Evolutionary conservation across 1,140 invertebrate genomes (phyloP).

Genomic region (Lepeophtheirus salmonis): DNA sequence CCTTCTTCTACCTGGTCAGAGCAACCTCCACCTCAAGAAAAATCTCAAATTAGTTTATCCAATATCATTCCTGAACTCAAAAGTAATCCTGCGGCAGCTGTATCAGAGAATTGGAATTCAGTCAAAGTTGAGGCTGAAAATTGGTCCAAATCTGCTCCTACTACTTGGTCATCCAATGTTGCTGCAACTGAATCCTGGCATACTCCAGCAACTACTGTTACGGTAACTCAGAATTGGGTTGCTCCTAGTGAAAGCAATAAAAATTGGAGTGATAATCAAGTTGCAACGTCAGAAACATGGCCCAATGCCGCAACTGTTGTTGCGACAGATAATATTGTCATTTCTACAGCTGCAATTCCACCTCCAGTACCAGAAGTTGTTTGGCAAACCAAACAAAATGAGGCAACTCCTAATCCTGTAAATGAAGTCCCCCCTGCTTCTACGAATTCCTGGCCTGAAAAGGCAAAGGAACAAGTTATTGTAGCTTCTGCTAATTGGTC

Average conservation of each 20-base stretch:
- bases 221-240: too few species aligned
- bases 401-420: not conserved
- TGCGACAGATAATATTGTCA: not conserved
- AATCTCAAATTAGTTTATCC: not conserved
- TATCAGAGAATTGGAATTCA: not conserved
- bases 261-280: too few species aligned
- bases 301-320: not conserved
- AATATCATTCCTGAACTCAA: not conserved
- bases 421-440: not conserved
- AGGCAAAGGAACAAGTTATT: not conserved
- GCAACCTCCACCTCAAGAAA: not conserved
- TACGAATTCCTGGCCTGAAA: not conserved
- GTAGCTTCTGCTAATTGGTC: not conserved
- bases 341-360: not conserved
- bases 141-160: not conserved
- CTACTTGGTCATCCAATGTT: not conserved
- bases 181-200: not conserved
- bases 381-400: not conserved
- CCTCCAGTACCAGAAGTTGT: not conserved
- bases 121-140: not conserved
- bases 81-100: too few species aligned
- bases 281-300: not conserved
- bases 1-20: not conserved
- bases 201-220: not conserved
- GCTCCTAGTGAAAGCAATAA: too few species aligned